Percentiles rank a stretch among this genome's conserved stretches.
These are phyloP conservation scores for Tinea trinotella DNA, from an alignment of 2,888 invertebrate genomes.

Conservation along the genomic window DNA sequence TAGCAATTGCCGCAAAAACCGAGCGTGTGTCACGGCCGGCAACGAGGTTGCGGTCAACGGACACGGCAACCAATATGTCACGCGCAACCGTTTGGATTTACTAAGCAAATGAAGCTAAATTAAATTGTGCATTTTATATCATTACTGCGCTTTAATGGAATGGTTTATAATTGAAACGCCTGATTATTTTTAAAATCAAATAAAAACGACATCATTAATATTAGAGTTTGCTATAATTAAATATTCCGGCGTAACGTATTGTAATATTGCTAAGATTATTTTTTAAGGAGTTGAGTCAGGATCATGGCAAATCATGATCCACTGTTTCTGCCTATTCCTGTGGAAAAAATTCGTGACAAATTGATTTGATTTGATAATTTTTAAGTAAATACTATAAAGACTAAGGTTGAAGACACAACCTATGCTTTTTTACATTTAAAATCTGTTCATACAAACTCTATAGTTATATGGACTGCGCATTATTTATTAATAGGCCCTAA, in stretches of 20 bases:
- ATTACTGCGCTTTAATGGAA: background rate
- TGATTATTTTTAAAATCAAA: background rate
- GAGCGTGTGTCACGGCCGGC: background rate
- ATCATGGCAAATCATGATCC: too few relatives aligned
- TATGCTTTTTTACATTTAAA: too few relatives aligned
- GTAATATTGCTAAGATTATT: too few relatives aligned
- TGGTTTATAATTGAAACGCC: background rate
- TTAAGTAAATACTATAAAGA: too few relatives aligned
- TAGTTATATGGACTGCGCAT: too few relatives aligned
- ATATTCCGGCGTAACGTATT: background rate
- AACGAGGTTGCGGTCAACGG: background rate
- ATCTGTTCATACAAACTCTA: too few relatives aligned
- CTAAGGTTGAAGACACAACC: too few relatives aligned
- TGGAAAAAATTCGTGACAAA: too few relatives aligned
- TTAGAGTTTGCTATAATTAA: background rate
- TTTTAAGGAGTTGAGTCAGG: too few relatives aligned
- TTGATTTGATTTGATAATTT: too few relatives aligned
- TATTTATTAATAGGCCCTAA: too few relatives aligned
- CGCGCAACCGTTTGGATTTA: background rate
- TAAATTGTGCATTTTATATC: background rate
- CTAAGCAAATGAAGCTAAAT: background rate
- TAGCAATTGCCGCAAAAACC: conserved; percentile 7
- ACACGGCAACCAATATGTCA: conserved; percentile 2
- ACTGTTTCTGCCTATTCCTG: too few relatives aligned
- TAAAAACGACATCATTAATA: background rate